Base-by-base conservation (phyloP, 2,113 vertebrate genomes). In the Nothobranchius furzeri region DNA sequence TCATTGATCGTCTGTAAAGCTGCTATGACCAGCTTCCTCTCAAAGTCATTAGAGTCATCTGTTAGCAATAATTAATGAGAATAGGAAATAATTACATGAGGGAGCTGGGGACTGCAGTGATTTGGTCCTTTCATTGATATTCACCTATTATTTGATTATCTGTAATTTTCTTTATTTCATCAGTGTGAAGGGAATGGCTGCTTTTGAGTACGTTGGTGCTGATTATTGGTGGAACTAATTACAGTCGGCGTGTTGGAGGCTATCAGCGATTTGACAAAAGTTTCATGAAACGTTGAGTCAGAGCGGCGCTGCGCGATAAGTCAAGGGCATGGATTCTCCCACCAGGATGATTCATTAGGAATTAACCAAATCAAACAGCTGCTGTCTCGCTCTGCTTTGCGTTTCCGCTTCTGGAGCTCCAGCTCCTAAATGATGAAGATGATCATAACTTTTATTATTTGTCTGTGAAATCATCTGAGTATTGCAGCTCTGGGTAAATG, bases 41-140 rank as follows among this genome's bases (percentile, higher is more conserved):
- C 91, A 95, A 95, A 96, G 95, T 95, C 94, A 93, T 96, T 95
- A 95, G 92, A 93, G 92, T 95, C 95, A 95, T 95, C 94, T 95
- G 94, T 94, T 95, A 94, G 93, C 90, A 93, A 94, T 95, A 96
- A 97, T 95, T 95, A 96, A 95, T 93, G 90, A 91, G 95, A 95
- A 95, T 93, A 86, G 87, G 91, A 95, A 95, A 95, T 97, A 97
- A 98, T 96, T 97, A 93, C 95, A 93, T 93, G 30, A 64, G 96
- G 95, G 95, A 96, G 75, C 89, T 83, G 74, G 95, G 92, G 95
- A 96, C 90, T 91, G 17, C 88, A 84, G 91, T 89, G 92, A 93
- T 93, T 84, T 82, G 60, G 73, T 74, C 79, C 70, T 81, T 89
- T 89, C 91, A 94, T 94, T 96, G 94, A 96, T 94, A 95, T 95